Base-by-base conservation (phyloP, 92 coral and sea anemone species). In the Siderastrea radians region DNA sequence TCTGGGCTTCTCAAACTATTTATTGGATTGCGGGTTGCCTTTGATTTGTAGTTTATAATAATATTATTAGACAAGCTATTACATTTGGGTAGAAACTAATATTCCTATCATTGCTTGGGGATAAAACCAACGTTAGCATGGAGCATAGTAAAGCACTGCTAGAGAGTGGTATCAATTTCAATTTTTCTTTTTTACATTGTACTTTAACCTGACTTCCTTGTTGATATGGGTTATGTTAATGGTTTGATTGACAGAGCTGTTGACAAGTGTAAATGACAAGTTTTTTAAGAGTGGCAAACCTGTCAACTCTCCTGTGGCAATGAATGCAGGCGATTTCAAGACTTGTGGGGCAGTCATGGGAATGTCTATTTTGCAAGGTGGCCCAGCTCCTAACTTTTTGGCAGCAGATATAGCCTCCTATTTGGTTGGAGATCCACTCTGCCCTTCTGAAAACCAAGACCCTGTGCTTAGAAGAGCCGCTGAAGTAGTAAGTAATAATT, bases 341-440 rank as follows among this genome's bases (percentile, higher is more conserved):
- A 68, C 70, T 45, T 76, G 86, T 74, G 95, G 92, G 47, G 88
- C 70, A 89, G 78, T 75, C 68, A 92, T 81, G 82, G 87, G 78
- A 14, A 92, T 89, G 95, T 92, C 92, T 6, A 19, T 92, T 38
- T 74, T 92, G 72, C 92, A 92, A 81, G 95, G 92, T 52, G 95
- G 92, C 49, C 92, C 95, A 54, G 95, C 95, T 48, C 95, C 95
- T 49, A 92, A 92, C 78, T 88, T 92, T 81, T 52, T 88, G 83
- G 79, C 89, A 52, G 82, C 89, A 58, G 85, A 86, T 10, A 55
- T 84, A 69, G 80, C 55, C 45, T 84, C 91, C 82, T 64, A 72
- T 74, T 68, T 88, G 70, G 74, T 71, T 80, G 83, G 87, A 17
- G 87, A 62, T 44, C 91, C 82, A 81, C 91, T 81, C 53, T 75